Conservation (phyloP, 2,113 vertebrate genomes). For the Pipa parva region DNA sequence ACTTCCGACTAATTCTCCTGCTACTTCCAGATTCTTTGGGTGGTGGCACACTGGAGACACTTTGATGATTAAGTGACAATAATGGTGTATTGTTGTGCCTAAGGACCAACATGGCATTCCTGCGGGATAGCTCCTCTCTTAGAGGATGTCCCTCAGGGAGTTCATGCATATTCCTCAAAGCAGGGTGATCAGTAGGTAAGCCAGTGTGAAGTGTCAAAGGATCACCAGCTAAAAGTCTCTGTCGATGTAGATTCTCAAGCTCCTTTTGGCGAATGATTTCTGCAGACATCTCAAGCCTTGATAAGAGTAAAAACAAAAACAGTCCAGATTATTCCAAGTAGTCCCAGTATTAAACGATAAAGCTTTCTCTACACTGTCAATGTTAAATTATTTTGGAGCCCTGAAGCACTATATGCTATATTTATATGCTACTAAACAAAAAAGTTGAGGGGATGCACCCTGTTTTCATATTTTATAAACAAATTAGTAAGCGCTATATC, state of each 20-base stretch:
- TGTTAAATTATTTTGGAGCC: too few species aligned
- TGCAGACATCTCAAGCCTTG: constrained; percentile 90
- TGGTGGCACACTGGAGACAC: constrained; percentile 55
- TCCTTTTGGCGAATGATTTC: constrained; percentile 92
- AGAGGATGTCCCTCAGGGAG: constrained; percentile 80
- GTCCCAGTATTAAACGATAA: too few species aligned
- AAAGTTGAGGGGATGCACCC: too few species aligned
- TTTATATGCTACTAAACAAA: too few species aligned
- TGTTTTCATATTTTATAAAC: too few species aligned
- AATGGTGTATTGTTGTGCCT: constrained; percentile 79
- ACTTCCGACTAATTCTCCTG: constrained; percentile 54
- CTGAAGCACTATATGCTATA: too few species aligned
- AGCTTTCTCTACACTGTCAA: too few species aligned
- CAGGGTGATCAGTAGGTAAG: constrained; percentile 77
- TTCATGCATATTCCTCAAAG: constrained; percentile 79
- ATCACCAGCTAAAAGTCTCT: constrained; percentile 72
- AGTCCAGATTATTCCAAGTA: too few species aligned
- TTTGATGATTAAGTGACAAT: constrained; percentile 74
- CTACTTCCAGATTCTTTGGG: constrained; percentile 63
- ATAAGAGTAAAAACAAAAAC: not conserved
- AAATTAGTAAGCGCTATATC: too few species aligned
- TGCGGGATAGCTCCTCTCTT: constrained; percentile 78
- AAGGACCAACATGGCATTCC: constrained; percentile 86
- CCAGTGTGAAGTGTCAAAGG: constrained; percentile 68
- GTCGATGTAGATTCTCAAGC: constrained; percentile 78